phyloP scores from a whole-genome alignment of 1,140 invertebrate species.

The Leptestheria dahalacensis region DNA sequence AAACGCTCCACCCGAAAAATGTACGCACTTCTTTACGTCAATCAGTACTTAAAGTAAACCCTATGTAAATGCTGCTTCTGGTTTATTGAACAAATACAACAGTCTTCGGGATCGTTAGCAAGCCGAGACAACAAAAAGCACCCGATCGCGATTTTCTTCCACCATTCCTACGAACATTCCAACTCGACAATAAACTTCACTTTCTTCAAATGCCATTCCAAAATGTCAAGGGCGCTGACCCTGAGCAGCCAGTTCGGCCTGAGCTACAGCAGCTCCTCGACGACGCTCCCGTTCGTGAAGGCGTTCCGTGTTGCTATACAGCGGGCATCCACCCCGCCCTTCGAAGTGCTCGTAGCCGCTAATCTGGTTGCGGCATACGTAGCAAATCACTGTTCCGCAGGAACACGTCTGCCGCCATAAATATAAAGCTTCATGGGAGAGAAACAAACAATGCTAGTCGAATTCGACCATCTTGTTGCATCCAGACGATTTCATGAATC shows the following conservation, averaged over 20 bases:
- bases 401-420: conserved; percentile 30
- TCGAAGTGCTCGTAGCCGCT: conserved; percentile 42
- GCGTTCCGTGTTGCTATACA: neutral
- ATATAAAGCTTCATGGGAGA: neutral
- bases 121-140: too few relatives aligned
- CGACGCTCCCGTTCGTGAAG: neutral
- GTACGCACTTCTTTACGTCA: too few relatives aligned
- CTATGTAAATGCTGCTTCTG: too few relatives aligned
- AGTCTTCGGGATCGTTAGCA: too few relatives aligned
- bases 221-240: too few relatives aligned
- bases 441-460: neutral
- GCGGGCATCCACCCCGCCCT: neutral
- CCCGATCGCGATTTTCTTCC: too few relatives aligned
- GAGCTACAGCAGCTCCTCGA: neutral
- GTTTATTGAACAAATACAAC: too few relatives aligned
- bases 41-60: too few relatives aligned
- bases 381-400: conserved; percentile 52
- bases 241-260: neutral
- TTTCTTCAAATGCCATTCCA: too few relatives aligned
- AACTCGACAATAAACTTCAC: too few relatives aligned
- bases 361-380: conserved; percentile 42
- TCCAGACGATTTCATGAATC: conserved; percentile 45
- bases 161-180: too few relatives aligned
- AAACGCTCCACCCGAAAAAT: too few relatives aligned
- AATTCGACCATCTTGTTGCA: conserved; percentile 45